Percentiles rank a stretch among this genome's conserved stretches.
These are phyloP conservation scores for Molanna angustata DNA, from an alignment of 2,888 invertebrate species.

Conservation along the genomic window DNA sequence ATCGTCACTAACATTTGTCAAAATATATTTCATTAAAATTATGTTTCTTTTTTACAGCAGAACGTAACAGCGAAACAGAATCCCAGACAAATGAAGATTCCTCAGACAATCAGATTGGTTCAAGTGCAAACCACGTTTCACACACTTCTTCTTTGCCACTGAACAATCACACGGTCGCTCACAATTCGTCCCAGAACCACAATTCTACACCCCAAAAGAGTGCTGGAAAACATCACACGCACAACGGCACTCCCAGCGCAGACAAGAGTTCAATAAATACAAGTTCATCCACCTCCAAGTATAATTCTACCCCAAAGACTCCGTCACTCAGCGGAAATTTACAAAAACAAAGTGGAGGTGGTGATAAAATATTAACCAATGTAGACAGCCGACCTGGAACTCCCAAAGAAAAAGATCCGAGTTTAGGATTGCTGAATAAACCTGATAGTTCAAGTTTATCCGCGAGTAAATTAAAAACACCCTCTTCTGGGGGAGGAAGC, in stretches of 20 bases:
- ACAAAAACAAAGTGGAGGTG: constrained; percentile 47
- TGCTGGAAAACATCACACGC: constrained; percentile 53
- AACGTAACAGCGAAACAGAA: constrained; percentile 84
- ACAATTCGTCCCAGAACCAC: constrained; percentile 51
- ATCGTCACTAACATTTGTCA: too few relatives aligned
- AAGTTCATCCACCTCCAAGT: constrained; percentile 39
- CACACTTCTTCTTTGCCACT: constrained; percentile 36
- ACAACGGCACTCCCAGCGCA: constrained; percentile 42
- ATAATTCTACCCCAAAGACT: constrained; percentile 47
- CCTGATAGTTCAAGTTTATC: constrained; percentile 49
- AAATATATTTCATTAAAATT: constrained; percentile 18
- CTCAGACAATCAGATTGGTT: constrained; percentile 63
- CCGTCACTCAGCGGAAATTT: constrained; percentile 44
- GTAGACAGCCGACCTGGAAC: constrained; percentile 51
- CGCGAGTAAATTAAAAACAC: constrained; percentile 54
- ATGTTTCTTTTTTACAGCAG: constrained; percentile 54
- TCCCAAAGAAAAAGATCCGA: constrained; percentile 50
- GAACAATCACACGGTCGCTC: constrained; percentile 51
- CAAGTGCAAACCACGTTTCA: constrained; percentile 45
- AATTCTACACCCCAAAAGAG: constrained; percentile 46
- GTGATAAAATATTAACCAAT: constrained; percentile 47
- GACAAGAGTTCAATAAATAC: constrained; percentile 43
- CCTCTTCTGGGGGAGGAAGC: constrained; percentile 51
- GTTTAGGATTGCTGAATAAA: constrained; percentile 37
- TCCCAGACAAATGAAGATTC: constrained; percentile 79